Conservation (phyloP, 1,140 invertebrate genomes). For the Drosophila repleta region DNA sequence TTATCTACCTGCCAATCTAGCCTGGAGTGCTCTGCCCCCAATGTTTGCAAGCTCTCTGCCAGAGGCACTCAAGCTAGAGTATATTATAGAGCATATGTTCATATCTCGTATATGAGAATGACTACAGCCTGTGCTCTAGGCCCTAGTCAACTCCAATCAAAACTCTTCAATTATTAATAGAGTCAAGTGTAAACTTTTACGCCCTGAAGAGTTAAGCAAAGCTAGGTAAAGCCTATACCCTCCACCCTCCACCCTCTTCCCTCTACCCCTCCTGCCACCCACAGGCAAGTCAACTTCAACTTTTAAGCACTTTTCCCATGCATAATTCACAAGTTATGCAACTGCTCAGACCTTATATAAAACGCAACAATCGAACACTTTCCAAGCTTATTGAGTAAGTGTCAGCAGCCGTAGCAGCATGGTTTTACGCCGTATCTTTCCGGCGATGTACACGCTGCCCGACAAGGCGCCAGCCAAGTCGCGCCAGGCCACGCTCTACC, state of each 20-base stretch:
- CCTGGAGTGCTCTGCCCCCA: too few relatives aligned
- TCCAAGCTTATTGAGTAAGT: not conserved
- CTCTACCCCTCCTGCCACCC: too few relatives aligned
- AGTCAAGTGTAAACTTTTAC: conserved; percentile 39
- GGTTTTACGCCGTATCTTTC: conserved; percentile 51
- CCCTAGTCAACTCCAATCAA: too few relatives aligned
- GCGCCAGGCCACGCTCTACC: conserved; percentile 54
- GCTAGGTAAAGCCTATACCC: too few relatives aligned
- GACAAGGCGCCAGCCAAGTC: conserved; percentile 37
- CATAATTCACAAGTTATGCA: conserved; percentile 1
- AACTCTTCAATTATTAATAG: conserved; percentile 23
- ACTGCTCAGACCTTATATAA: conserved; percentile 16
- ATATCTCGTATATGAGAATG: conserved; percentile 17
- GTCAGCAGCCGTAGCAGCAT: conserved; percentile 1
- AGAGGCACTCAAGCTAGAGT: too few relatives aligned
- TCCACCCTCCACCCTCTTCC: too few relatives aligned
- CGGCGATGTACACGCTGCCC: conserved; percentile 41
- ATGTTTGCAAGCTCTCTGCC: too few relatives aligned
- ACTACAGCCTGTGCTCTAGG: not conserved
- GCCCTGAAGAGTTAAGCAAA: conserved; percentile 2
- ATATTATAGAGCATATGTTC: too few relatives aligned
- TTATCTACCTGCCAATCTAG: too few relatives aligned
- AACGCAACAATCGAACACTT: not conserved
- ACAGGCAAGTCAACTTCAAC: not conserved
- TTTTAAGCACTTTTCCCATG: not conserved